Base-by-base conservation (phyloP, 2,888 invertebrate genomes). In the Embidobia sp. region DNA sequence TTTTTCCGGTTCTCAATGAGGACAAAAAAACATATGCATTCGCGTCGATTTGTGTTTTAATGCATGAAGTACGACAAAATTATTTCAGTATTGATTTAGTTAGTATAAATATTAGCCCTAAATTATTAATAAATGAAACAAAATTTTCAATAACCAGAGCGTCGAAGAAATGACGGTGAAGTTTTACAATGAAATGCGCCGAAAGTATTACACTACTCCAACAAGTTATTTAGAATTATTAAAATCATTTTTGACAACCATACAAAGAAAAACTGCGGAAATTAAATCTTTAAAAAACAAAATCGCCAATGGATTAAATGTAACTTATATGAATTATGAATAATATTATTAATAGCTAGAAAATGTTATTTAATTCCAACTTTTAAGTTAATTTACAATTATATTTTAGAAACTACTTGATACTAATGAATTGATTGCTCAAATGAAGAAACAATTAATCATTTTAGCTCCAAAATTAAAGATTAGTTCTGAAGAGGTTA, bases 191-290 rank as follows among this genome's bases (percentile, higher is more conserved):
- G 97, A 97, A 91, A 93, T 96, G 93, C 93, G 95, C 78, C 91
- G 97, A 0, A 93, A 94, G 84, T 97, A 96, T 90, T 97, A 97
- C 88, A 96, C 96, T 1, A 97, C 97, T 0, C 97, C 97, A 0
- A 97, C 96, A 87, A 96, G 96, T 85, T 97, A 97, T 87, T 90
- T 97, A 78, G 96, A 97, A 85, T 90, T 97, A 27, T 91, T 97
- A 22, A 96, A 95, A 85, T 91, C 96, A 0, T 97, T 96, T 86
- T 90, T 94, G 53, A 89, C 89, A 7, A 93, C 96, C 86, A 89
- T 97, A 1, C 90, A 92, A 22, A 93, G 92, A 55, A 94, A 94
- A 82, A 94, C 93, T 72, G 93, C 93, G 75, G 92, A 94, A 83
- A 94, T 94, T 29, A 92, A 92, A 16, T 91, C 92, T 37, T 92